phyloP scores from a whole-genome alignment of 1,140 invertebrate species.

The Fopius arisanus region DNA sequence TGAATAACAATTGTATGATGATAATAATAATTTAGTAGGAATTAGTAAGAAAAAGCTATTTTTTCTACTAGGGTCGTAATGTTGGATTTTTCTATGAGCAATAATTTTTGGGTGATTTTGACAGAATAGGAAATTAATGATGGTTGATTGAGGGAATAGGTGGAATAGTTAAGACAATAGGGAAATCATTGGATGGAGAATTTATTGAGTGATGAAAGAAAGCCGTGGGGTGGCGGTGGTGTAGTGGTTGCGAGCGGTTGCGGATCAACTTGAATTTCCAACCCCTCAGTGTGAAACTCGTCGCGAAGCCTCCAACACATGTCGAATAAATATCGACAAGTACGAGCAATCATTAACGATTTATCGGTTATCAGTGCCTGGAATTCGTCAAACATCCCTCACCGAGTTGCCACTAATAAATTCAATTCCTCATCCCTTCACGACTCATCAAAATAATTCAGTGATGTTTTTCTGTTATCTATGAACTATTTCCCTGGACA shows the following conservation, averaged over 20 bases:
- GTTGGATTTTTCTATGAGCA: too few species aligned
- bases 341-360: neutral
- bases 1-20: too few species aligned
- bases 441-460: too few species aligned
- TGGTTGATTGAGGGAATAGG: too few species aligned
- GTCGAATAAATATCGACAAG: constrained; percentile 9
- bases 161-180: neutral
- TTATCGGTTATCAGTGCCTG: neutral
- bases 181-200: neutral
- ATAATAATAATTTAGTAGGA: too few species aligned
- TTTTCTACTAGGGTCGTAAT: too few species aligned
- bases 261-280: constrained; percentile 36
- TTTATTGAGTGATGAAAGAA: constrained; percentile 27
- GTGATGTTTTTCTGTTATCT: too few species aligned
- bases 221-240: constrained; percentile 47
- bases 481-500: neutral
- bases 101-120: too few species aligned
- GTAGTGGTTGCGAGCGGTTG: constrained; percentile 35
- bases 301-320: constrained; percentile 42
- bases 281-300: constrained; percentile 51
- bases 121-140: too few species aligned
- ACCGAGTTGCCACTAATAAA: too few species aligned
- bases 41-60: too few species aligned
- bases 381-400: neutral
- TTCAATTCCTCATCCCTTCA: too few species aligned